Percentiles rank a stretch among this genome's conserved stretches.
Evolutionary conservation across 2,113 vertebrate genomes (phyloP).

Genomic region (Triplophysa dalaica): DNA sequence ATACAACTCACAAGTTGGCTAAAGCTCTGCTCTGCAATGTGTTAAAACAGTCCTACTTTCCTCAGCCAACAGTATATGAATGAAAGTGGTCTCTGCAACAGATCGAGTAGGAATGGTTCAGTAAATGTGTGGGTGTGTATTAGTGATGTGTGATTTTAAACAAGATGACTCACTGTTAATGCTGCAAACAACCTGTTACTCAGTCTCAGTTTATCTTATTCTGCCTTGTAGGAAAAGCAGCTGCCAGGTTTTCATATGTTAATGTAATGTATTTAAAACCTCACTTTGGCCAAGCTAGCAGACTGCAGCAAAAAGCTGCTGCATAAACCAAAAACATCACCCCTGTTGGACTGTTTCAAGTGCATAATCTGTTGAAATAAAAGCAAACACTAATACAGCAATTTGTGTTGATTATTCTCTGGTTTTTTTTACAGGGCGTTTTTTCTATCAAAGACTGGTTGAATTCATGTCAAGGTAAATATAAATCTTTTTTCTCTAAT

Average conservation of each 20-base stretch:
- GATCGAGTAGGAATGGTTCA: slow-evolving; percentile 7
- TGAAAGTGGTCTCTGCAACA: slow-evolving; percentile 4
- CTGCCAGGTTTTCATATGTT: neutral
- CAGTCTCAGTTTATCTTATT: slow-evolving; percentile 3
- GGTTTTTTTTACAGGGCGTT: slow-evolving; percentile 76
- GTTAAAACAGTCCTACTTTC: neutral
- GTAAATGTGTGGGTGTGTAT: slow-evolving; percentile 6
- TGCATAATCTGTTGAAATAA: neutral
- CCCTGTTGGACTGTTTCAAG: neutral
- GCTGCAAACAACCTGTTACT: slow-evolving; percentile 25
- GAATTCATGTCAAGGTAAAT: slow-evolving; percentile 96
- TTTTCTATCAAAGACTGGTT: slow-evolving; percentile 95
- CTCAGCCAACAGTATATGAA: neutral
- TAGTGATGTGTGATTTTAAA: slow-evolving; percentile 12
- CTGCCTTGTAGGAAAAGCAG: slow-evolving; percentile 14
- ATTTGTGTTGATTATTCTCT: neutral
- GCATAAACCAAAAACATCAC: slow-evolving; percentile 5
- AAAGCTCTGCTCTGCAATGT: neutral
- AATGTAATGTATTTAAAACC: neutral
- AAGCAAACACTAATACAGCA: neutral
- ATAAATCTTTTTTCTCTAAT: neutral
- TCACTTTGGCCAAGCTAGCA: neutral
- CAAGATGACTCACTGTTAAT: slow-evolving; percentile 19
- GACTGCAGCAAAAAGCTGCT: slow-evolving; percentile 15
- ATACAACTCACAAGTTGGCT: neutral